A percentile compares a stretch with the other conserved stretches of the same genome.
phyloP scores from a whole-genome alignment of 2,113 vertebrate genomes.

The Ranitomeya variabilis region DNA sequence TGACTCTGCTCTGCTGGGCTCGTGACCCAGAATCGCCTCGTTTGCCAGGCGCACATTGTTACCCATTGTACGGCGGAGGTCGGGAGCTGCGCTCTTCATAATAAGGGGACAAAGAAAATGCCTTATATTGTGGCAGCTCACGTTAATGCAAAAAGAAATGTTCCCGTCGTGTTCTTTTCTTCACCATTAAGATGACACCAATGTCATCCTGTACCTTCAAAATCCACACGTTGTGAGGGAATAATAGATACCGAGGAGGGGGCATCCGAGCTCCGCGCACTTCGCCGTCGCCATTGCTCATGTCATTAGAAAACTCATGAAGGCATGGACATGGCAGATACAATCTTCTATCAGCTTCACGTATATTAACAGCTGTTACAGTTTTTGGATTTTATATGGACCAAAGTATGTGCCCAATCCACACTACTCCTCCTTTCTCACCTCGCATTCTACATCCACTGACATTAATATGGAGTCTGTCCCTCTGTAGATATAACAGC shows the following conservation, averaged over 20 bases:
- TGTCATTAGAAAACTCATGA: no score
- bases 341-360: no score
- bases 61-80: not conserved
- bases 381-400: no score
- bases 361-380: no score
- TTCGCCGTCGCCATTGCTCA: not conserved
- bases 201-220: not conserved
- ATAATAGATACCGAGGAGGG: not conserved
- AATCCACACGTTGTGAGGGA: not conserved
- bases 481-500: no score
- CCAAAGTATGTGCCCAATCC: no score
- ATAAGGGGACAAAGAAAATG: not conserved
- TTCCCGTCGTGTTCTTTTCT: not conserved
- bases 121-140: not conserved
- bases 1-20: conserved; percentile 3
- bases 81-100: not conserved
- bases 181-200: not conserved
- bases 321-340: no score
- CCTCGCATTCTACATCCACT: no score
- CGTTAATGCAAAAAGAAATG: not conserved
- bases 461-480: no score
- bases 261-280: not conserved
- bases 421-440: no score
- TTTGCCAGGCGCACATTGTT: not conserved
- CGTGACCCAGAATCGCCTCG: conserved; percentile 14